These are phyloP conservation scores for Falco rusticolus DNA, from an alignment of 2,797 vertebrate genomes.

Conservation along the genomic window DNA sequence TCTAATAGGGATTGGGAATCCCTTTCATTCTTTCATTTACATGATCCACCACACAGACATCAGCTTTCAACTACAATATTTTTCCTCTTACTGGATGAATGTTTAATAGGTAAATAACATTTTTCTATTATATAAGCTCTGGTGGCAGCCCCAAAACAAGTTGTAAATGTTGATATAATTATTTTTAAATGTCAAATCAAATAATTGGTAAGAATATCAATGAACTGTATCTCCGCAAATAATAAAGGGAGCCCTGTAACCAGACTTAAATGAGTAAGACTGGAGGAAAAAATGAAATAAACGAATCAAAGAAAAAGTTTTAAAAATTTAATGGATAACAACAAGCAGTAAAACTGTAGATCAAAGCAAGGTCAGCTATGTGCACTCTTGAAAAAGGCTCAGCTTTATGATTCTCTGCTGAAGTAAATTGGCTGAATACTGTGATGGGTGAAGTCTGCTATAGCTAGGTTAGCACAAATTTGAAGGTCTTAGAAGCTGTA, in stretches of 20 bases:
- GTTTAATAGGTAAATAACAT: background rate
- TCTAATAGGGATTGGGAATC: background rate
- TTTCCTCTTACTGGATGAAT: background rate
- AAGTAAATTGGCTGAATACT: slow-evolving; percentile 20
- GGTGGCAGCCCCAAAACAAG: background rate
- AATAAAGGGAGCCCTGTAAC: background rate
- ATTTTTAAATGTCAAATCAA: background rate
- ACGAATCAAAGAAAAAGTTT: background rate
- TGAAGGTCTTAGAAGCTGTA: slow-evolving; percentile 24
- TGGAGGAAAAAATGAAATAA: background rate
- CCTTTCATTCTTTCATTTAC: background rate
- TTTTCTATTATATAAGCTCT: background rate
- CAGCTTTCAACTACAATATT: background rate
- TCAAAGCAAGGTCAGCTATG: slow-evolving; percentile 32
- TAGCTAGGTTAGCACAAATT: background rate
- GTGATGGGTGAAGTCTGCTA: background rate
- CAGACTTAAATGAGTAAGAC: background rate
- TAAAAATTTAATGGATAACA: background rate
- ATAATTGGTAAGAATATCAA: background rate
- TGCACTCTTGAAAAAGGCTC: slow-evolving; percentile 29
- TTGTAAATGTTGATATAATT: background rate
- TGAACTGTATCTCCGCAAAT: background rate
- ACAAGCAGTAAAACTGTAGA: background rate
- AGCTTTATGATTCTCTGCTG: slow-evolving; percentile 43
- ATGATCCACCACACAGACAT: background rate